These are phyloP conservation scores for Percopsis omiscomaycus DNA, from an alignment of 2,797 vertebrate genomes.

Conservation along the genomic window DNA sequence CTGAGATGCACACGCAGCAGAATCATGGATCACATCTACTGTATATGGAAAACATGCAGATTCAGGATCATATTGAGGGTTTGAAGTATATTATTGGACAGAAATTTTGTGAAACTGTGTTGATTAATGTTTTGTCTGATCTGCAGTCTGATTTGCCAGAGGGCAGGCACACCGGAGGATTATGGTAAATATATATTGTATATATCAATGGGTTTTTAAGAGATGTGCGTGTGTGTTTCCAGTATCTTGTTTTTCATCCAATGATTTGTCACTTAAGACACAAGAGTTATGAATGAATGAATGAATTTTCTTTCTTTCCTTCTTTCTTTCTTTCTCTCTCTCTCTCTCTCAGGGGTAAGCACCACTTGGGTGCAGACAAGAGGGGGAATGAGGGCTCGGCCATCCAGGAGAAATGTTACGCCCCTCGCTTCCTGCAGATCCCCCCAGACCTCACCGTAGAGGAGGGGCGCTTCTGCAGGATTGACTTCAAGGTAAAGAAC, in stretches of 20 bases:
- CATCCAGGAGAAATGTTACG: conserved; percentile 94
- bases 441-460: conserved; percentile 88
- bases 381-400: conserved; percentile 79
- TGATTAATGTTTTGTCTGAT: conserved; percentile 22
- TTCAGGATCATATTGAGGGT: no score
- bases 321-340: neutral
- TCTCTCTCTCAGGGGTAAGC: conserved; percentile 78
- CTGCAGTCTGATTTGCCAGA: conserved; percentile 73
- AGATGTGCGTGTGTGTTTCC: neutral
- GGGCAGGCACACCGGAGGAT: conserved; percentile 73
- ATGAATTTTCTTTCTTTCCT: neutral
- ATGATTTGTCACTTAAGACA: no score
- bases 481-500: conserved; percentile 89
- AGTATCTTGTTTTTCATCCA: neutral
- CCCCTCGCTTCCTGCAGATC: conserved; percentile 91
- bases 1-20: no score
- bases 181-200: conserved; percentile 68
- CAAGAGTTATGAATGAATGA: neutral
- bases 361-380: conserved; percentile 79
- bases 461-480: conserved; percentile 92
- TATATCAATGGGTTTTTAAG: neutral
- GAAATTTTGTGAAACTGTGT: neutral
- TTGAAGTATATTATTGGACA: neutral
- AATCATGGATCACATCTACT: no score
- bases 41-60: no score